phyloP scores from a whole-genome alignment of 2,888 invertebrate genomes.

The Phanerotoma sp. region DNA sequence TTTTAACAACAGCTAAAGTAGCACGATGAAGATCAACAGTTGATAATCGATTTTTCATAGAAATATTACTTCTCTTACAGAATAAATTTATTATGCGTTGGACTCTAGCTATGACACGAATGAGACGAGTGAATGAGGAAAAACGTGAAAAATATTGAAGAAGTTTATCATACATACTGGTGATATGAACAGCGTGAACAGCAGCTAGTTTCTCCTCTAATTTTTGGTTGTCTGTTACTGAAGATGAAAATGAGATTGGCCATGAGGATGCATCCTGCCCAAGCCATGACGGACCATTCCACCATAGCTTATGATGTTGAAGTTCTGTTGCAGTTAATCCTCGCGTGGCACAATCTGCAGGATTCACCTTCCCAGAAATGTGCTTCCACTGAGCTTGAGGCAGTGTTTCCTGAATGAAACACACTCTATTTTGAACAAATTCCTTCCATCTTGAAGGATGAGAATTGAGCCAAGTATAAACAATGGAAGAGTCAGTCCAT shows the following conservation, averaged over 20 bases:
- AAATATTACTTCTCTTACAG: no score
- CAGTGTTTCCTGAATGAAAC: neutral
- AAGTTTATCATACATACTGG: no score
- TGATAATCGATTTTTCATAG: no score
- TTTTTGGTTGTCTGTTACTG: neutral
- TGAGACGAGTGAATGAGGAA: no score
- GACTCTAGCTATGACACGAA: no score
- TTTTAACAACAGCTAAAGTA: no score
- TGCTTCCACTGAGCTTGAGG: neutral
- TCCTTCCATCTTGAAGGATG: slow-evolving; percentile 16
- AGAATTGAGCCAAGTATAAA: slow-evolving; percentile 9
- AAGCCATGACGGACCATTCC: neutral
- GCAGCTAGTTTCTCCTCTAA: neutral
- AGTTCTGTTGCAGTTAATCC: neutral
- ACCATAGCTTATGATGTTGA: neutral
- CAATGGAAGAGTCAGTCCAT: slow-evolving; percentile 18
- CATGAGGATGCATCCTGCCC: neutral
- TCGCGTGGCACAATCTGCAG: no score
- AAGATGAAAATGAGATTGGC: neutral
- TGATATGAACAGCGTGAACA: neutral
- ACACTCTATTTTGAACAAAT: slow-evolving; percentile 11
- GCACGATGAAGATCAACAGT: no score
- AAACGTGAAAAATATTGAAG: no score
- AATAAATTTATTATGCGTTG: no score
- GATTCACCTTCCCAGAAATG: neutral